Conservation (phyloP, 2,888 invertebrate genomes). For the Melanostoma mellinum region DNA sequence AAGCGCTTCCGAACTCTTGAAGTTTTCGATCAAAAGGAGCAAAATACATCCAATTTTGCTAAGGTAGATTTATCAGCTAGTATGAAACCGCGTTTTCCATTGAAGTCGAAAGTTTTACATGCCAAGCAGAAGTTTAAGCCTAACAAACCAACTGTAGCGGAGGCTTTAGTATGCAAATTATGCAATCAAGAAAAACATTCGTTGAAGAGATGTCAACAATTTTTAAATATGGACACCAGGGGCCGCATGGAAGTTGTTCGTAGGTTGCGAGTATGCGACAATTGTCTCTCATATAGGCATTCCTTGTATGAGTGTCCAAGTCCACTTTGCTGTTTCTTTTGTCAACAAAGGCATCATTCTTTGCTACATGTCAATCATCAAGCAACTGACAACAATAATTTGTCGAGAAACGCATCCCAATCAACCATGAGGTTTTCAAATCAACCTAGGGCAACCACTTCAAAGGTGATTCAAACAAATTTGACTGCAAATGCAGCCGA, state of each 20-base stretch:
- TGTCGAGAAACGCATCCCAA: too few species aligned
- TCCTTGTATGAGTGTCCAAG: neutral
- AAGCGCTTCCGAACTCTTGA: neutral
- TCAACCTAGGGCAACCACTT: too few species aligned
- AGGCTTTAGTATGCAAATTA: too few species aligned
- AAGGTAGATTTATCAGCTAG: too few species aligned
- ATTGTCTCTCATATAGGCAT: neutral
- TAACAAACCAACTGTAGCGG: too few species aligned
- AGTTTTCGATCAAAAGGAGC: neutral
- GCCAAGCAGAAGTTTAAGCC: too few species aligned
- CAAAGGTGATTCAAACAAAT: neutral
- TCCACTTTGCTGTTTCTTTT: neutral
- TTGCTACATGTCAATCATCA: neutral
- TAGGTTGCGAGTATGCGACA: neutral
- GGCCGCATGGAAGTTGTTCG: neutral
- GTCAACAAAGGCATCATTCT: constrained; percentile 12
- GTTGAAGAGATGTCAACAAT: neutral
- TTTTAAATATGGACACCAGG: neutral
- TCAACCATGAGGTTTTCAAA: too few species aligned
- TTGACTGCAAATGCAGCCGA: neutral
- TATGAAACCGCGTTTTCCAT: too few species aligned
- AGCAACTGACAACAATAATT: too few species aligned
- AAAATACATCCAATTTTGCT: too few species aligned
- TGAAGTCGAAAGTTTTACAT: too few species aligned
- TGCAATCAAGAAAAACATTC: neutral